Evolutionary conservation across 2,888 invertebrate genomes (phyloP).

Genomic region (Elegia similella): DNA sequence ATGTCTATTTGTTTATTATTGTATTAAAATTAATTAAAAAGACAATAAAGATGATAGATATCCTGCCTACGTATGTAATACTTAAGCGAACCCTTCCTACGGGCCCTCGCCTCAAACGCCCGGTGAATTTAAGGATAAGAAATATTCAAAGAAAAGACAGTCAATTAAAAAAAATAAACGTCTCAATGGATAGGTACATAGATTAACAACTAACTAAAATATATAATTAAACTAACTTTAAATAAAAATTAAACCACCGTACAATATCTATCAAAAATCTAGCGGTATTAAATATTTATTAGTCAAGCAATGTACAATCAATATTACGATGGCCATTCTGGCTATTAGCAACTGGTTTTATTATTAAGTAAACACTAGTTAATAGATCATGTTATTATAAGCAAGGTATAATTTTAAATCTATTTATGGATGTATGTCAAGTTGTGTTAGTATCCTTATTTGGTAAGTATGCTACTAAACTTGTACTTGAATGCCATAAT

Average conservation of each 20-base stretch:
- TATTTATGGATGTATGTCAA: slow-evolving; percentile 2
- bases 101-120: too few relatives aligned
- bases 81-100: too few relatives aligned
- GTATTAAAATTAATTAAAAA: too few relatives aligned
- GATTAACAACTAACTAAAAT: too few relatives aligned
- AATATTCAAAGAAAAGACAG: too few relatives aligned
- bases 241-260: neutral
- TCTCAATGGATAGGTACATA: too few relatives aligned
- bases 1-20: too few relatives aligned
- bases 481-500: neutral
- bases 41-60: too few relatives aligned
- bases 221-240: too few relatives aligned
- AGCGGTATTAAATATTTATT: neutral
- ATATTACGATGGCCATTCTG: slow-evolving; percentile 3
- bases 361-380: neutral
- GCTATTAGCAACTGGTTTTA: neutral
- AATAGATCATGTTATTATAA: neutral
- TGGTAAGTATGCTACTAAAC: neutral
- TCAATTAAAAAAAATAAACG: too few relatives aligned
- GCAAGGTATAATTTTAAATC: neutral
- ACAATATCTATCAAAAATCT: neutral
- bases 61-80: too few relatives aligned
- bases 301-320: neutral
- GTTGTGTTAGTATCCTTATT: neutral
- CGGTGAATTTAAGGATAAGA: too few relatives aligned